Evolutionary conservation across 2,113 vertebrate genomes (phyloP).

Genomic region (Centrocercus urophasianus): DNA sequence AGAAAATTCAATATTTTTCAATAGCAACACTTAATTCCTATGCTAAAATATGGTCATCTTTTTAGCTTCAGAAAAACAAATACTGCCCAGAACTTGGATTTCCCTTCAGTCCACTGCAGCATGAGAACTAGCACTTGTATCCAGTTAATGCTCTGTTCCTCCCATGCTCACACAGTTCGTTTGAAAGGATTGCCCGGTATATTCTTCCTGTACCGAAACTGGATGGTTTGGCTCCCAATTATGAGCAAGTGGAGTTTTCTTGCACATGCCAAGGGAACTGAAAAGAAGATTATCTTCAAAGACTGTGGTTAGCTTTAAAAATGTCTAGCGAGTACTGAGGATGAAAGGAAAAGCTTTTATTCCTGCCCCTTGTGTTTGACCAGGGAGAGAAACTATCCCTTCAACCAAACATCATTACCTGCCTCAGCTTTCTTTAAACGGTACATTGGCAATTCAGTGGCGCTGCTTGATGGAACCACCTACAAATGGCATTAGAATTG

Average conservation of each 20-base stretch:
- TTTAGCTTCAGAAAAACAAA: neutral
- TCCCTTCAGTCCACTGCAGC: neutral
- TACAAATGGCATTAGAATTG: neutral
- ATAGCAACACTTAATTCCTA: neutral
- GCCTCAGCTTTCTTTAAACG: neutral
- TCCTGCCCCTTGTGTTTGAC: conserved; percentile 5
- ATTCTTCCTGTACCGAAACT: neutral
- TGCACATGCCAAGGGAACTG: neutral
- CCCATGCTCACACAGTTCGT: neutral
- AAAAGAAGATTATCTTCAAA: neutral
- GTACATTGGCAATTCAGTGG: neutral
- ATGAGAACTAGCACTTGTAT: neutral
- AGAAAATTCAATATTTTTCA: neutral
- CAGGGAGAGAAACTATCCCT: neutral
- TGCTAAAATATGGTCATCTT: neutral
- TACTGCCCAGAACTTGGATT: neutral
- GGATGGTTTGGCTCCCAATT: neutral
- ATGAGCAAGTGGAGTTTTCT: neutral
- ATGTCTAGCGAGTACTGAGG: neutral
- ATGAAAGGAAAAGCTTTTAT: neutral
- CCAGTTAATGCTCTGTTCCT: neutral
- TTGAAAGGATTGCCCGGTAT: neutral
- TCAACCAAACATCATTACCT: neutral
- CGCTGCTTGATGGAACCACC: neutral
- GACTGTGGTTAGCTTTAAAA: neutral